A percentile compares a stretch with the other conserved stretches of the same genome.
Evolutionary conservation across 2,797 vertebrate genomes (phyloP).

Genomic region (Dallia pectoralis): DNA sequence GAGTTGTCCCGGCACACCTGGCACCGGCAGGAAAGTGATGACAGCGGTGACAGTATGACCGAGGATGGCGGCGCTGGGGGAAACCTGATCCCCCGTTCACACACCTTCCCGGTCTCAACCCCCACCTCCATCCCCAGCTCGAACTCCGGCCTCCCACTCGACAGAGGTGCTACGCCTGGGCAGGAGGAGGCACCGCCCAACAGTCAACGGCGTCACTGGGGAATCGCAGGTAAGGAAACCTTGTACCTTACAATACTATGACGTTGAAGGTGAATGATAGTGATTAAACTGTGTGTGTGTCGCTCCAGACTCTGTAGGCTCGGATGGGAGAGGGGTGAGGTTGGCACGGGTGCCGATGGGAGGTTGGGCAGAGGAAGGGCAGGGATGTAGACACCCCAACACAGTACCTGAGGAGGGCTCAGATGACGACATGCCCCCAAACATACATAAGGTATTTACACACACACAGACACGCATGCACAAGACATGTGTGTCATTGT

Average conservation of each 20-base stretch:
- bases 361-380: constrained; percentile 91
- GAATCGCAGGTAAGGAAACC: constrained; percentile 76
- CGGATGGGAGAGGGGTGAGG: constrained; percentile 74
- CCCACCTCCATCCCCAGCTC: constrained; percentile 62
- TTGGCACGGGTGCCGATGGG: constrained; percentile 88
- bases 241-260: not conserved
- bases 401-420: constrained; percentile 91
- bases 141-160: constrained; percentile 28
- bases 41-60: constrained; percentile 88
- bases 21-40: constrained; percentile 95
- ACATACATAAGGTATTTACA: constrained; percentile 86
- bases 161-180: constrained; percentile 51
- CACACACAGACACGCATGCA: not conserved
- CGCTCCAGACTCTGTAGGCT: constrained; percentile 53
- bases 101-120: constrained; percentile 81
- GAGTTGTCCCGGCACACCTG: constrained; percentile 91
- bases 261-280: not conserved
- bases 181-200: constrained; percentile 76
- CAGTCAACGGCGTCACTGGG: constrained; percentile 76
- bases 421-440: constrained; percentile 91
- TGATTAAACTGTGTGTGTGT: not conserved
- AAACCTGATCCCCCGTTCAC: constrained; percentile 73
- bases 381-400: constrained; percentile 78
- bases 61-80: constrained; percentile 73
- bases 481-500: not conserved